Evolutionary conservation across 2,888 invertebrate species (phyloP).

Genomic region (Megaustenia siamemsis): DNA sequence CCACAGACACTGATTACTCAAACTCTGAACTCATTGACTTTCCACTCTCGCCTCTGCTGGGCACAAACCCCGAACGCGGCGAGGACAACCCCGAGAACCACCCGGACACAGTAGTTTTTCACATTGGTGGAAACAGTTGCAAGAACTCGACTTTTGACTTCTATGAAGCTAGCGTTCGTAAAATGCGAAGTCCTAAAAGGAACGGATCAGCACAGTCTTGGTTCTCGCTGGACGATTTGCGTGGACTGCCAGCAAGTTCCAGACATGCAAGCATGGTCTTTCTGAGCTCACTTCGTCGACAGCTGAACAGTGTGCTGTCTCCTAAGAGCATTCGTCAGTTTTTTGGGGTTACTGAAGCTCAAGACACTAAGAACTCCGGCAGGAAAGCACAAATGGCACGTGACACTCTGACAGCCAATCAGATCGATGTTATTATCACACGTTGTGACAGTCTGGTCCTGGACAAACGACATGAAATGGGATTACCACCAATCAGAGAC

Average conservation of each 20-base stretch:
- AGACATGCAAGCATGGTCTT: constrained; percentile 29
- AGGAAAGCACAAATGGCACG: neutral
- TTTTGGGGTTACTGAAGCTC: constrained; percentile 20
- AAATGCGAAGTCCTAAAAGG: neutral
- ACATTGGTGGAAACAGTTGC: constrained; percentile 12
- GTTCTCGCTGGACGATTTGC: constrained; percentile 50
- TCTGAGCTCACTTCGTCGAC: constrained; percentile 26
- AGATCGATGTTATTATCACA: constrained; percentile 52
- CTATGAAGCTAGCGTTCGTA: constrained; percentile 1
- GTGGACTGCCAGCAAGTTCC: neutral
- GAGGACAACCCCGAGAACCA: neutral
- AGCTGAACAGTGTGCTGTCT: constrained; percentile 45
- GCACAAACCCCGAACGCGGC: neutral
- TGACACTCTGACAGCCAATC: constrained; percentile 43
- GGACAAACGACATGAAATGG: constrained; percentile 40
- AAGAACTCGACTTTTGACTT: constrained; percentile 26
- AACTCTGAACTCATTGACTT: neutral
- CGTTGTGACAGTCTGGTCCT: constrained; percentile 51
- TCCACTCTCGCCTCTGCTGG: constrained; percentile 9
- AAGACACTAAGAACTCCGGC: neutral
- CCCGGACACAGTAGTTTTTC: neutral
- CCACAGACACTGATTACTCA: constrained; percentile 7
- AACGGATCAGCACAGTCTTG: constrained; percentile 39
- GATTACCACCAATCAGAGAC: constrained; percentile 40
- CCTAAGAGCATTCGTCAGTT: constrained; percentile 42